A percentile compares a stretch with the other conserved stretches of the same genome.
phyloP scores from a whole-genome alignment of 2,113 vertebrate species.

The Pleuronectes platessa region DNA sequence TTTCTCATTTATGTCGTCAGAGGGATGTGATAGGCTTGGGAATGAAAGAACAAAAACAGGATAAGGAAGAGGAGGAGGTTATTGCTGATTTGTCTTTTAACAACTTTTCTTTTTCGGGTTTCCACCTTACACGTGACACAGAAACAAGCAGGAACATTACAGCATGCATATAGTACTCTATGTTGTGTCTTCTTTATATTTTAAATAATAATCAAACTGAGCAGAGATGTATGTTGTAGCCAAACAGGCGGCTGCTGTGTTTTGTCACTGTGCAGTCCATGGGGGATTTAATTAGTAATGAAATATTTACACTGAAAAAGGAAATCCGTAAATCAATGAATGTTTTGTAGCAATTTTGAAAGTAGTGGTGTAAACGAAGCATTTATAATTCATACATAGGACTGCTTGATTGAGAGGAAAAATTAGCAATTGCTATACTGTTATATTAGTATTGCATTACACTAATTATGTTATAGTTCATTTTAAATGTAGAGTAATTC shows the following conservation, averaged over 20 bases:
- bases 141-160: not conserved
- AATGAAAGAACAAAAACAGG: not conserved
- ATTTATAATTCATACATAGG: conserved; percentile 27
- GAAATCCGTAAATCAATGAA: conserved; percentile 13
- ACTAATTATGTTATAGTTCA: conserved; percentile 13
- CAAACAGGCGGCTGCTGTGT: not conserved
- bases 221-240: not conserved
- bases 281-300: not conserved
- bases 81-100: not conserved
- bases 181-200: not conserved
- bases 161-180: not conserved
- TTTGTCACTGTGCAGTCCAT: not conserved
- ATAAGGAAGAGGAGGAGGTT: not conserved
- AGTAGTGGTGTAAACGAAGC: conserved; percentile 5
- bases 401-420: not conserved
- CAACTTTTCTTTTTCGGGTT: not conserved
- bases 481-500: conserved; percentile 26
- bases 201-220: not conserved
- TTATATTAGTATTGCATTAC: conserved; percentile 8
- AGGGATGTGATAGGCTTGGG: not conserved
- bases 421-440: conserved; percentile 16
- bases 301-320: not conserved
- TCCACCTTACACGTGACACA: not conserved
- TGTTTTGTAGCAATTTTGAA: conserved; percentile 9
- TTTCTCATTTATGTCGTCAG: not conserved